Conservation (phyloP, 2,797 vertebrate species). For the Urosaurus nigricauda region DNA sequence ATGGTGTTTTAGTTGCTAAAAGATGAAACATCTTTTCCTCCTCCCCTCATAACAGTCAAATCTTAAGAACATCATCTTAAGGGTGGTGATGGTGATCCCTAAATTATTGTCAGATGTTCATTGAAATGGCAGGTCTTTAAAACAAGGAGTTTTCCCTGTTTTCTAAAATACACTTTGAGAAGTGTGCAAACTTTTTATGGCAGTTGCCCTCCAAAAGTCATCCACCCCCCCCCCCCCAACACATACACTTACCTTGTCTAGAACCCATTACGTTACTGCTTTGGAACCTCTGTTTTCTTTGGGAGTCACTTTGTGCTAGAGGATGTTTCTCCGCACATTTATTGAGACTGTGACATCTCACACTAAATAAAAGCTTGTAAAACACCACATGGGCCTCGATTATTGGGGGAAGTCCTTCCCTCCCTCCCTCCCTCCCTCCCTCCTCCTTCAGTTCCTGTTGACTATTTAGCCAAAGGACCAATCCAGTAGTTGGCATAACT, state of each 20-base stretch:
- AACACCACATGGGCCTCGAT: background rate
- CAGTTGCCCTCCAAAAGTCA: too few relatives aligned
- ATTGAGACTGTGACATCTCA: background rate
- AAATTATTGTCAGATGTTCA: too few relatives aligned
- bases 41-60: background rate
- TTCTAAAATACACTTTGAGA: background rate
- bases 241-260: background rate
- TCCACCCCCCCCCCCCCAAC: accelerated
- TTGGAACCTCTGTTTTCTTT: background rate
- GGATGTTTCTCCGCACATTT: background rate
- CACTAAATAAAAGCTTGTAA: background rate
- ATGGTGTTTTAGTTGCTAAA: background rate
- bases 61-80: background rate
- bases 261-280: background rate
- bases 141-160: too few relatives aligned
- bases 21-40: background rate
- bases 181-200: background rate
- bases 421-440: too few relatives aligned
- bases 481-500: background rate
- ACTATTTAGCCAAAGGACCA: background rate
- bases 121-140: too few relatives aligned
- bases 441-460: background rate
- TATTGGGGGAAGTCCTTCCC: too few relatives aligned
- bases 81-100: too few relatives aligned
- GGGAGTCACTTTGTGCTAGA: background rate